Base-by-base conservation (phyloP, 2,113 vertebrate genomes). In the Merops nubicus region DNA sequence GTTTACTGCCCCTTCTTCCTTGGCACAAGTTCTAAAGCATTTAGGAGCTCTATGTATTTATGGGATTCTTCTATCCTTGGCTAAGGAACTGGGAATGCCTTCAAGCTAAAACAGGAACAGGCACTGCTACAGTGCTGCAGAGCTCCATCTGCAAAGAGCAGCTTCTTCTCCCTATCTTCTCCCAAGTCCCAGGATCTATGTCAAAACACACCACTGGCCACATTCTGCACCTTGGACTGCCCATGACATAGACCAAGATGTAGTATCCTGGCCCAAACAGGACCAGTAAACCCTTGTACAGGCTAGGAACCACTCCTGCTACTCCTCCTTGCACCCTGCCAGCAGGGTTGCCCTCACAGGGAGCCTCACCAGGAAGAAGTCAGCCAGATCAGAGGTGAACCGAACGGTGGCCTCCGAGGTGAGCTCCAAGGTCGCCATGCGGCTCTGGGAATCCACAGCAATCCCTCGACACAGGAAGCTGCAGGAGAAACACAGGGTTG, bases 401-500 rank as follows among this genome's bases (percentile, higher is more conserved):
- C 97, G 98, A 93, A 99, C 11, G 47, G 98, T 99, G 17, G 98
- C 96, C 72, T 99, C 97, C 0, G 97, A 95, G 42, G 96, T 96
- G 23, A 99, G 95, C 16, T 98, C 97, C 97, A 99, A 99, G 74
- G 96, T 29, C 1, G 98, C 98, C 87, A 98, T 96, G n/a, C 98
- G 98, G 76, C 96, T 97, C 95, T 96, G 98, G 8, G 98, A 56
- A 36, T 99, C 99, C 9, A 99, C 78, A 62, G 97, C 98, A 6
- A 98, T 97, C 17, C 96, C 98, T 34, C 99, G 98, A 92, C 99
- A 99, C 95, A 99, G 98, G 97, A 99, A 99, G 95, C 99, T 99
- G 96, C 1, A 53, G 89, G 67, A 94, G 82, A 92, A 96, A 95
- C 90, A 86, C 48, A 34, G 36, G 56, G 26, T 48, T 59, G 85